Conservation (phyloP, 2,888 invertebrate genomes). For the Vesta saturnalis region DNA sequence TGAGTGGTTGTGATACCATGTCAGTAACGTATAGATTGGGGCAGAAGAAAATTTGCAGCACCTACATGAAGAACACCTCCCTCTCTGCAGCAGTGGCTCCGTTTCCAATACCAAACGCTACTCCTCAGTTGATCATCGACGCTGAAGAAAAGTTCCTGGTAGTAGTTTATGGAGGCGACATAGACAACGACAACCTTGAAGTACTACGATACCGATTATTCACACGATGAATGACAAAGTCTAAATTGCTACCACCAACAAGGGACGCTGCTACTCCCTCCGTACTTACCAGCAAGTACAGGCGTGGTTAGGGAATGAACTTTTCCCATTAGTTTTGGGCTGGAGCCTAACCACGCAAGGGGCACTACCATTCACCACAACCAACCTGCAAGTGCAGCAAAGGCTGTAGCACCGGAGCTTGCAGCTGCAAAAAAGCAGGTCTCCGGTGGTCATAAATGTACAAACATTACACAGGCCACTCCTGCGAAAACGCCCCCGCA, state of each 20-base stretch:
- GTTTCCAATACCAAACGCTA: background rate
- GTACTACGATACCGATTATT: background rate
- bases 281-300: conserved; percentile 7
- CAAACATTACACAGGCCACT: background rate
- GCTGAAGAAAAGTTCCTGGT: conserved; percentile 2
- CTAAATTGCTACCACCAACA: background rate
- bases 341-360: background rate
- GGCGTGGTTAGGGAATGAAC: conserved; percentile 2
- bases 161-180: conserved; percentile 7
- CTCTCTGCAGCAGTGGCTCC: background rate
- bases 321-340: conserved; percentile 7
- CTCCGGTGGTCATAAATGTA: background rate
- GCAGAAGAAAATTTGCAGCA: background rate
- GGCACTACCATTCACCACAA: conserved; percentile 7
- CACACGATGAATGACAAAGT: background rate
- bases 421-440: conserved; percentile 1
- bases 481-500: background rate
- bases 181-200: background rate
- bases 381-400: background rate
- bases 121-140: background rate
- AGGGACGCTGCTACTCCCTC: background rate
- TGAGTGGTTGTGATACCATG: background rate
- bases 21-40: no score
- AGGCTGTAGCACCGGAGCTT: background rate
- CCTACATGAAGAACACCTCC: background rate